Evolutionary conservation across 53 echinoderm and acorn worm genomes (phyloP), one percentile per base, ranked within the genome.

Genomic region (Hippasteria phrygiana): DNA sequence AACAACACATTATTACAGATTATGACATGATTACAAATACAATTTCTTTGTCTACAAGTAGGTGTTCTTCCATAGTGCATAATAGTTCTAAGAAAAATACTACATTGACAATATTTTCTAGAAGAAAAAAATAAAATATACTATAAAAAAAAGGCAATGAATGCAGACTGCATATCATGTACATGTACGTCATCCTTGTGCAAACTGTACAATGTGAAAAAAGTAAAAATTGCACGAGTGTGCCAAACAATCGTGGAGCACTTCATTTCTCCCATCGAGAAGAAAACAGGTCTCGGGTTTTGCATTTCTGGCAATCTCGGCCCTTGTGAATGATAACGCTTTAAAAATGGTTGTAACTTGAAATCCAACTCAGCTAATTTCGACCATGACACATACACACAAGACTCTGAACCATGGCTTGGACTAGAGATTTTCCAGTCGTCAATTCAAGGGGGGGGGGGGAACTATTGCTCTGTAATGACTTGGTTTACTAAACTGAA

Each of bases 101-200:
- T 75, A 75, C 45, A 75, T 28, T 75, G 50, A 46, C 45, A 75
- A 75, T 18, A 50, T 18, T 76, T 50, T 76, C 32, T 29, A 43
- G 64, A 17, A 81, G 43, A 64, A 81, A 59, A 73, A 81, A 81
- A 81, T 81, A 81, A 64, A 81, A 81, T 65, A 31, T 81, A 45
- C 36, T 81, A 64, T 81, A 56, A 63, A 81, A n/a, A n/a, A 78
- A 81, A 81, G 64, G 81, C 63, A 64, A 46, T 28, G 62, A 63
- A 59, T 59, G 78, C 78, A 78, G 55, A 78, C 36, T 78, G 78
- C 56, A 78, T 59, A 59, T 59, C 17, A 16, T 54, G 54, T 4
- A 27, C 48, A 31, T 75, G 45, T 75, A 75, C 75, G 18, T 69
- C 40, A 31, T 28, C 32, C 46, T 31, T 75, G 31, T 46, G 31